phyloP scores from a whole-genome alignment of 2,113 vertebrate genomes.

The Poeciliopsis prolifica region DNA sequence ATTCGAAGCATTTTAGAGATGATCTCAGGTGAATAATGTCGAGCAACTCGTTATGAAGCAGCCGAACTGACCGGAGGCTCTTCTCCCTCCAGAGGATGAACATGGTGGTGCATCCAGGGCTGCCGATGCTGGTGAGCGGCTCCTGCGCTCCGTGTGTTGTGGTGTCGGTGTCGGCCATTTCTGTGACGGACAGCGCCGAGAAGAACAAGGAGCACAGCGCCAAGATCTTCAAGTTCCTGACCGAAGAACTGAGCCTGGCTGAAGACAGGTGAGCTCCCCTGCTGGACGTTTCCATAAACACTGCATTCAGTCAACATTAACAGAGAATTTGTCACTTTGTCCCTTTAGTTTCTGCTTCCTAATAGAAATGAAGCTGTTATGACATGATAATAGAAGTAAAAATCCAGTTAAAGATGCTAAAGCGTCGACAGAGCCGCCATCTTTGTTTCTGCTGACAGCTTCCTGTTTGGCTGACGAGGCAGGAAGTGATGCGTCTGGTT shows the following conservation, averaged over 20 bases:
- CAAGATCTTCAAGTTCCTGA: constrained; percentile 86
- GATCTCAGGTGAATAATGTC: no score
- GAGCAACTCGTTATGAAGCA: neutral
- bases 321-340: no score
- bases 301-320: neutral
- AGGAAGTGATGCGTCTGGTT: neutral
- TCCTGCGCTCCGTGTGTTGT: constrained; percentile 84
- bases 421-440: no score
- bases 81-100: constrained; percentile 83
- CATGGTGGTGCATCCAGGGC: constrained; percentile 81
- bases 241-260: constrained; percentile 79
- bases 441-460: neutral
- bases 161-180: constrained; percentile 85
- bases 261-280: constrained; percentile 84
- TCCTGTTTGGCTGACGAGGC: neutral
- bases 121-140: constrained; percentile 81
- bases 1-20: no score
- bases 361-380: no score
- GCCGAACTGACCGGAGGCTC: neutral
- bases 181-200: constrained; percentile 88
- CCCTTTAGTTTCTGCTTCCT: no score
- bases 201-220: constrained; percentile 90
- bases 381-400: no score
- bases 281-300: neutral
- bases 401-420: no score